These are phyloP conservation scores for Ctenochaetus hawaiiensis DNA, from an alignment of 2,797 vertebrate species.

Conservation along the genomic window DNA sequence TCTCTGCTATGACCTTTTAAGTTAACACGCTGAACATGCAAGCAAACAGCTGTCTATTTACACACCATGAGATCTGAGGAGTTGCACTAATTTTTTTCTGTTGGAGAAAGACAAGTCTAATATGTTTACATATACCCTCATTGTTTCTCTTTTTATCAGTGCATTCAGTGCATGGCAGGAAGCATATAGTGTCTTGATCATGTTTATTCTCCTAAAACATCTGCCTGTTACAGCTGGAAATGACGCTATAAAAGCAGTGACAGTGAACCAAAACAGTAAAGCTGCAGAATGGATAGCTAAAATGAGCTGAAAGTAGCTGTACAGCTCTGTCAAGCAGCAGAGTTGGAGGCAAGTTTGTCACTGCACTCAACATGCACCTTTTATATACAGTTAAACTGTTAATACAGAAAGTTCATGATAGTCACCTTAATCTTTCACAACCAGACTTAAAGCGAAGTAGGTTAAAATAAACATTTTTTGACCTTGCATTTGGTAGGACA, in stretches of 20 bases:
- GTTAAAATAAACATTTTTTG: background rate
- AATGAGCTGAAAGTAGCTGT: background rate
- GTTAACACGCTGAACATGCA: slow-evolving; percentile 1
- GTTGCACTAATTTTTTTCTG: background rate
- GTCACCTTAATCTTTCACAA: background rate
- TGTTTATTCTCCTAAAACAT: no score
- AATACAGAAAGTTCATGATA: background rate
- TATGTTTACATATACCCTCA: no score
- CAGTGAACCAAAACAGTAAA: no score
- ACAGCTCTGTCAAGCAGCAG: background rate
- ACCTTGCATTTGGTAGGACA: background rate
- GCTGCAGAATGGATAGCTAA: background rate
- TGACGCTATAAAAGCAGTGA: background rate
- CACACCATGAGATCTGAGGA: slow-evolving; percentile 8
- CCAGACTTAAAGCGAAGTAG: slow-evolving; percentile 5
- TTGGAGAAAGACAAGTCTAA: no score
- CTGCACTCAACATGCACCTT: background rate
- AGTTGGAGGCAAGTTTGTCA: background rate
- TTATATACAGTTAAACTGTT: background rate
- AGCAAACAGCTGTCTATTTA: slow-evolving; percentile 1
- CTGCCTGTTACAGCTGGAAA: background rate
- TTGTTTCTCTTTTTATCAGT: no score
- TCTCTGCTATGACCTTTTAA: background rate
- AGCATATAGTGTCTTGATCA: background rate
- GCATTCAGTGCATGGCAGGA: background rate